Evolutionary conservation across 64 coral and sea anemone species (phyloP), one percentile per base, ranked within the genome.

Genomic region (Stichodactyla mertensii): DNA sequence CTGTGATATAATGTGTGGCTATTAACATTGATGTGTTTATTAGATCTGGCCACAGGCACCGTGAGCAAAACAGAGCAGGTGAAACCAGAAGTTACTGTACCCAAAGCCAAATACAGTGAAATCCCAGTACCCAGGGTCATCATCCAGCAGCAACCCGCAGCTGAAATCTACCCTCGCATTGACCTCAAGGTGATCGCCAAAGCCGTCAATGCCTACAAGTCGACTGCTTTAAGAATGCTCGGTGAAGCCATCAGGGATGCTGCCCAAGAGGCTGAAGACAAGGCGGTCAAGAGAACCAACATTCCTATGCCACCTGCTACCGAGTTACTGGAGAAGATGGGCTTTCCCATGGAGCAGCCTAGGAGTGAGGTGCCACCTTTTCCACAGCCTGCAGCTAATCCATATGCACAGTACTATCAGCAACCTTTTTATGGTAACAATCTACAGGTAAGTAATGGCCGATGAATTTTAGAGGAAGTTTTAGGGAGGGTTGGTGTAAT

Each of bases 181-280:
- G 97, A 99, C 64, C 93, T 99, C 13, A 99, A 95, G 16, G 93
- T 92, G 27, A 99, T 99, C 19, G 97, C 97, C 22, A 94, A 92
- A 26, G 93, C 93, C 23, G 97, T 99, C 18, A 88, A 93, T 14
- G 57, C 91, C 19, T 99, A 99, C 77, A 91, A 91, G 28, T 82
- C 87, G 7, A 78, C 69, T 74, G 69, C 69, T 23, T 74, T 74
- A 23, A 28, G 69, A 74, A 74, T 74, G 69, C 79, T n/a, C 82
- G 84, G 89, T 3, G 89, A 91, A 57, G 89, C 89, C 0, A 56
- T 91, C 0, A 67, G 87, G 62, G 93, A 92, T 61, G 93, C 87
- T 1, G 93, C 93, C 16, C 87, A 95, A 55, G 87, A 95, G 16
- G 86, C 87, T 0, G 90, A 91, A 67, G 83, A 92, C 10, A 84